Percentiles rank a stretch among this genome's conserved stretches.
Evolutionary conservation across 2,113 vertebrate genomes (phyloP).

Genomic region (Spheniscus mendiculus): DNA sequence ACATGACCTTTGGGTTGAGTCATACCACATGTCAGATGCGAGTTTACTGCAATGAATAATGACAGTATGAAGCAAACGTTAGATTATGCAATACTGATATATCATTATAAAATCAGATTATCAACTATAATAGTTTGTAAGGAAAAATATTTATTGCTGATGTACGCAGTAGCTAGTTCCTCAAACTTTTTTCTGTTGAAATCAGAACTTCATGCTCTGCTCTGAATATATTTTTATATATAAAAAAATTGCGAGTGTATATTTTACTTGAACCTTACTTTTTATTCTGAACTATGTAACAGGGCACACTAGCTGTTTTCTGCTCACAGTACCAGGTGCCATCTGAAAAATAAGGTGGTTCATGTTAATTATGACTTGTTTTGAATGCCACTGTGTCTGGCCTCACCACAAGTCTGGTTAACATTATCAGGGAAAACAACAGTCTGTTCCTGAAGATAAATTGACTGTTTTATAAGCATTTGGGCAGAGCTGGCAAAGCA

Average conservation of each 20-base stretch:
- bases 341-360: not conserved
- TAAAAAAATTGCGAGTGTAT: no score
- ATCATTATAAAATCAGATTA: not conserved
- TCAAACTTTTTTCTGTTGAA: not conserved
- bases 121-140: not conserved
- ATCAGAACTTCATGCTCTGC: not conserved
- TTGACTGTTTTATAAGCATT: not conserved
- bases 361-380: not conserved
- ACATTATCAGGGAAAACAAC: slow-evolving; percentile 21
- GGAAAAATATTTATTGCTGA: not conserved
- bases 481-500: not conserved
- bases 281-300: not conserved
- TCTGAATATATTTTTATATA: not conserved
- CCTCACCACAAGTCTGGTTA: slow-evolving; percentile 28
- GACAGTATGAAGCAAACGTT: not conserved
- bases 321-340: not conserved
- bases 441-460: slow-evolving; percentile 30
- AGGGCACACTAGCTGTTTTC: not conserved
- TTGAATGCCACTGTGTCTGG: slow-evolving; percentile 33
- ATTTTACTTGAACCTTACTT: not conserved
- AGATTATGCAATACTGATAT: not conserved
- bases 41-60: not conserved
- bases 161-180: not conserved
- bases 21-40: not conserved
- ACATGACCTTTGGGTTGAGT: slow-evolving; percentile 1